phyloP scores from a whole-genome alignment of 1,140 invertebrate species.

The Solen grandis region DNA sequence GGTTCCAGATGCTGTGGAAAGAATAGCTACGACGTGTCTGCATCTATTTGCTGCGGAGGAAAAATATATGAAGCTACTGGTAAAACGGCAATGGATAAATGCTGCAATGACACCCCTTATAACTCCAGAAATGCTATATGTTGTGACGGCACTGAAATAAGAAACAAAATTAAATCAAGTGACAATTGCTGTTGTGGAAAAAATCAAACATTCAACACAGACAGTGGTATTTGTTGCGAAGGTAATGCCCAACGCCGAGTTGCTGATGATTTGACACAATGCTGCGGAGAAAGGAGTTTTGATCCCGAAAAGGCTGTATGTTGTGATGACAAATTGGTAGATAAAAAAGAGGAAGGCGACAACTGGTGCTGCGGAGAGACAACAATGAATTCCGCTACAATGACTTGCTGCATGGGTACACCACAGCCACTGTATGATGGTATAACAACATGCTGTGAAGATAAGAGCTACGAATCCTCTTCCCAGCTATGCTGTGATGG shows the following conservation, averaged over 20 bases:
- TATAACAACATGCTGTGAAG: conserved; percentile 37
- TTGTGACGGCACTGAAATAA: conserved; percentile 36
- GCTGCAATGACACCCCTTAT: conserved; percentile 26
- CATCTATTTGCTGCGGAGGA: conserved; percentile 40
- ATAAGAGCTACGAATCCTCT: conserved; percentile 43
- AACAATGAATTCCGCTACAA: conserved; percentile 40
- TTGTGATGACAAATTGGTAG: conserved; percentile 19
- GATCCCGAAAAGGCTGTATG: conserved; percentile 39
- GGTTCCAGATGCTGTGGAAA: conserved; percentile 47
- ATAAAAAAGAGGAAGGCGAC: conserved; percentile 15
- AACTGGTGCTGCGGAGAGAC: conserved; percentile 55
- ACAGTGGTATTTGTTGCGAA: conserved; percentile 43
- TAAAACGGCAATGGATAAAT: conserved; percentile 17
- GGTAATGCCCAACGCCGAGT: conserved; percentile 35
- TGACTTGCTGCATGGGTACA: conserved; percentile 43
- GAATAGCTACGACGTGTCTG: conserved; percentile 13
- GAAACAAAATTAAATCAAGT: conserved; percentile 1
- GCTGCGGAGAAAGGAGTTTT: conserved; percentile 42
- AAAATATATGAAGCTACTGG: conserved; percentile 25
- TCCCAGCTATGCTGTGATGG: conserved; percentile 49
- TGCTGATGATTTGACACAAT: conserved; percentile 40
- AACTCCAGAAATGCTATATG: conserved; percentile 34
- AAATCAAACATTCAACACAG: conserved; percentile 33
- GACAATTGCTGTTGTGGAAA: conserved; percentile 52
- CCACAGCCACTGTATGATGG: conserved; percentile 14